phyloP scores from a whole-genome alignment of 2,797 vertebrate genomes.

The Rhincodon typus region DNA sequence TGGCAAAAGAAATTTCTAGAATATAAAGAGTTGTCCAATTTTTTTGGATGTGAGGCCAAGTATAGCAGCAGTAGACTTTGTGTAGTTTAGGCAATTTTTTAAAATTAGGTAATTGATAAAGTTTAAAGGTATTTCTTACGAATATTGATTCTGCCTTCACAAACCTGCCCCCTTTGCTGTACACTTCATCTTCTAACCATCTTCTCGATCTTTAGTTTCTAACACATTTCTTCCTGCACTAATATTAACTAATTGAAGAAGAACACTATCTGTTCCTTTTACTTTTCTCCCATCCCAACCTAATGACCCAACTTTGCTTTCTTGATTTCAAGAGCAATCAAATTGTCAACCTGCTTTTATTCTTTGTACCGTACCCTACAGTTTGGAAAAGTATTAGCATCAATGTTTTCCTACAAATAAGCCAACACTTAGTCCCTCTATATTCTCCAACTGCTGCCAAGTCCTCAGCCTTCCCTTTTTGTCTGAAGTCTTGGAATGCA shows the following conservation, averaged over 20 bases:
- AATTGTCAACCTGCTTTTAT: not conserved
- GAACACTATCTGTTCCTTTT: not conserved
- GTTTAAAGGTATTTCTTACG: not conserved
- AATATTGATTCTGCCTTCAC: not conserved
- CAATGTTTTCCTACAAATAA: not conserved
- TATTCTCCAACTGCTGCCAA: not conserved
- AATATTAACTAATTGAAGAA: not conserved
- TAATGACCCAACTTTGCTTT: not conserved
- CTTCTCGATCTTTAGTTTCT: not conserved
- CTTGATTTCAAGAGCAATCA: not conserved
- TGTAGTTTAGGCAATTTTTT: not conserved
- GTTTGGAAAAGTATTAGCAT: not conserved
- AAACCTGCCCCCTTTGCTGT: not conserved
- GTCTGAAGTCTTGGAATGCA: not conserved
- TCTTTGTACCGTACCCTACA: not conserved
- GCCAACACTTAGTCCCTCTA: not conserved
- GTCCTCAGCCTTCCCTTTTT: not conserved
- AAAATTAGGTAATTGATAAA: not conserved
- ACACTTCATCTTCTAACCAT: not conserved
- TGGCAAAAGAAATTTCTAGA: not conserved
- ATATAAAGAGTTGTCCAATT: not conserved
- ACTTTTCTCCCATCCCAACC: not conserved
- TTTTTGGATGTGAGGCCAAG: not conserved
- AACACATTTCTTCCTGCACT: not conserved
- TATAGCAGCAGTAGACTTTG: not conserved